Base-by-base conservation (phyloP, 2,888 invertebrate species). In the Sericinus montela region DNA sequence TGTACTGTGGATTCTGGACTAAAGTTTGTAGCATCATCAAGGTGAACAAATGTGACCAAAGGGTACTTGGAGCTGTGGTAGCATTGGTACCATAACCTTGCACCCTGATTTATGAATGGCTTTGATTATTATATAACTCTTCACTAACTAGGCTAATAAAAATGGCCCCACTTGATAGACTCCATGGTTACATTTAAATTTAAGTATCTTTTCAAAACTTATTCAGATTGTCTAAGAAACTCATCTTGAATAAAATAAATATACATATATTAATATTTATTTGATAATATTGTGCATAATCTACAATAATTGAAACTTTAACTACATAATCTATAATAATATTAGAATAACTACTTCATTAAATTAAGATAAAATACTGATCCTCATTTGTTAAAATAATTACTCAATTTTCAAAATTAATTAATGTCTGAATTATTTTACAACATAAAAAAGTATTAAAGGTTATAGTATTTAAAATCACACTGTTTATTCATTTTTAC, bases 51-150 rank as follows among this genome's bases (percentile, higher is more conserved):
- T 52, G 72, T 77, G 48, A 70, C 67, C 11, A 72, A 74, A 52
- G 87, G 88, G 70, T 80, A 80, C 69, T 67, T 80, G 57, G 61
- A 71, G 63, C 72, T 80, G 68, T 87, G 88, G 69, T 85, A 86
- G 63, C 88, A 88, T 62, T 75, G 69, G 67, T 83, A 78, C 87
- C 88, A 87, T 59, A 69, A 57, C 65, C 73, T 82, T 69, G 67
- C 62, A 61, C 77, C 86, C 88, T 88, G 71, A 63, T 76, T 67
- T 66, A 61, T 66, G 66, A 57, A 75, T 58, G 63, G 69, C 62
- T 66, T 58, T 54, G 54, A 64, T 73, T 77, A 75, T 63, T 70
- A 67, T 57, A 42, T 25, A 5, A 25, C 47, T 47, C 19, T 45
- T 41, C 44, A 56, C 14, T 53, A 51, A 43, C 55, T 59, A 66